Base-by-base conservation (phyloP, 1,140 invertebrate species). In the Varroa destructor region DNA sequence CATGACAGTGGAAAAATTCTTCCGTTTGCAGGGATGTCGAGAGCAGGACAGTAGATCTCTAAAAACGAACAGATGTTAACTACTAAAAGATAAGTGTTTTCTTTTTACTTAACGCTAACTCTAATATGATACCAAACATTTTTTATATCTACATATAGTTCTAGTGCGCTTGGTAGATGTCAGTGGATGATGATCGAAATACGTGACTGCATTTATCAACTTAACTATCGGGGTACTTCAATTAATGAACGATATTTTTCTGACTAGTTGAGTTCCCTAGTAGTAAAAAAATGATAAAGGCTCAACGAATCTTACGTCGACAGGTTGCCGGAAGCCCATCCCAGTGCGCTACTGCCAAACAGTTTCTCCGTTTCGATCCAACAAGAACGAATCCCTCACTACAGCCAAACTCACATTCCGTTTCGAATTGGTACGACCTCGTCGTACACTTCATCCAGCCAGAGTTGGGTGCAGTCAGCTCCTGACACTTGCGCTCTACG, bases 331-430 rank as follows among this genome's bases (percentile, higher is more conserved):
- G 82, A 1, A 87, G 79, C 1, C 87, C 87, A 73, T 86, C 85
- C 87, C 87, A 88, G 72, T 83, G 81, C 0, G 85, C 83, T 36
- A 87, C 81, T 0, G 87, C 86, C 40, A 88, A 78, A 76, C 87
- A 88, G 36, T 83, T 85, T 40, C 87, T 77, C 73, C 83, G 82
- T 72, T 81, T 81, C n/a, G 86, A 87, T 0, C 87, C 87, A 6
- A 86, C 82, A 40, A 88, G 78, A 73, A 83, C 81, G 76, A 82
- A 86, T 0, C 86, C 87, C n/a, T 79, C 78, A 72, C 85, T 81
- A 75, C 87, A 88, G 3, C 79, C 80, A 75, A 87, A 87, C 40
- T 82, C 80, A 75, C 87, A 88, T 37, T 83, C 82, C 0, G 86
- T 85, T 73, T 87, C 85, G 56, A 87, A 86, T 3, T 81, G 80